These are phyloP conservation scores for Scomber scombrus DNA, from an alignment of 2,113 vertebrate species.

Conservation along the genomic window DNA sequence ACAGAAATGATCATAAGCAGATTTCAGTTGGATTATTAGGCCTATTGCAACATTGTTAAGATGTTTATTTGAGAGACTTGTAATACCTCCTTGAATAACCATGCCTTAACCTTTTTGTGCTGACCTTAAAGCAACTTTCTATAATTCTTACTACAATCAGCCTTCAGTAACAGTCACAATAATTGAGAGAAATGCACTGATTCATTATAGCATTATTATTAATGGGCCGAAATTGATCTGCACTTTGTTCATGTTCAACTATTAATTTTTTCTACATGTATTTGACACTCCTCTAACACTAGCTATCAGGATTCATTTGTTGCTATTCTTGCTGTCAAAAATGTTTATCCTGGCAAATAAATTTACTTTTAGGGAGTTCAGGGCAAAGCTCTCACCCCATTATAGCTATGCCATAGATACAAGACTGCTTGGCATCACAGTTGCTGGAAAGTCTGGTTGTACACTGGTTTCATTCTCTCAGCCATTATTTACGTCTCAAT, in stretches of 20 bases:
- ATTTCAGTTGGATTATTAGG: not conserved
- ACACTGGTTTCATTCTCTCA: not conserved
- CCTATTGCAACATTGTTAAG: not conserved
- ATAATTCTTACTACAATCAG: not conserved
- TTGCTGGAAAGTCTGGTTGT: not conserved
- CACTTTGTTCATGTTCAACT: not conserved
- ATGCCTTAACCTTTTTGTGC: not conserved
- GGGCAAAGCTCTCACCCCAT: not conserved
- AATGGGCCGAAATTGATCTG: not conserved
- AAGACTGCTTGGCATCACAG: not conserved
- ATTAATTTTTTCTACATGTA: too few relatives aligned
- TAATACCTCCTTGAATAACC: constrained; percentile 3
- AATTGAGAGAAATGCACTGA: not conserved
- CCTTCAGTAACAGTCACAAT: not conserved
- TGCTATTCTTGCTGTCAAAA: not conserved
- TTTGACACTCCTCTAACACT: too few relatives aligned
- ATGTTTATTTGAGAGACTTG: not conserved
- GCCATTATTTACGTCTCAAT: not conserved
- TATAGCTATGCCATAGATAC: not conserved
- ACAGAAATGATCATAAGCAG: not conserved
- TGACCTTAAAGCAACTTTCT: not conserved
- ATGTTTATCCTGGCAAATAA: not conserved
- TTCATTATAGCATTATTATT: not conserved
- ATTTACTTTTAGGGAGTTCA: not conserved
- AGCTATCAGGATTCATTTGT: too few relatives aligned